phyloP scores from a whole-genome alignment of 2,113 vertebrate genomes.

The Nycticorax nycticorax region DNA sequence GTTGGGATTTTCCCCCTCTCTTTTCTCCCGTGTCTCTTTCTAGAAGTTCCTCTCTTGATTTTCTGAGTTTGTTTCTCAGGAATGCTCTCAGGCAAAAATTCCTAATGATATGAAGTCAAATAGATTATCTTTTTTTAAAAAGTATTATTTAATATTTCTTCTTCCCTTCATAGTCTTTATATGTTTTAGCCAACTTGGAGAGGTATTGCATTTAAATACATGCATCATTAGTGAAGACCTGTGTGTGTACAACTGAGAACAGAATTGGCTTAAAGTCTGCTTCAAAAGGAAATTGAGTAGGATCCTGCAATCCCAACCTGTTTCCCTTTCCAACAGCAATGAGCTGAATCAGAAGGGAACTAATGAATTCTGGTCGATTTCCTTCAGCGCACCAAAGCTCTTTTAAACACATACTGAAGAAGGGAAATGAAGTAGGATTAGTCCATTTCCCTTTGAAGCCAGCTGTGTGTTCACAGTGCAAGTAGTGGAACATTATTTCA shows the following conservation, averaged over 20 bases:
- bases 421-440: slow-evolving; percentile 73
- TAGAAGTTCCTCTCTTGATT: neutral
- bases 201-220: neutral
- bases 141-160: neutral
- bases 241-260: neutral
- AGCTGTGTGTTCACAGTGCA: slow-evolving; percentile 58
- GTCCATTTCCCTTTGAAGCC: slow-evolving; percentile 74
- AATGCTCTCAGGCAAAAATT: neutral
- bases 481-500: slow-evolving; percentile 56
- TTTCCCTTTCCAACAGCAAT: slow-evolving; percentile 58
- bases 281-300: slow-evolving; percentile 56
- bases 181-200: neutral
- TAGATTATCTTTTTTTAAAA: neutral
- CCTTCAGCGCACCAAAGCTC: slow-evolving; percentile 40
- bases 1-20: neutral
- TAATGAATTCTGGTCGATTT: slow-evolving; percentile 62
- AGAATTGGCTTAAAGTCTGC: neutral
- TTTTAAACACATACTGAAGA: slow-evolving; percentile 62
- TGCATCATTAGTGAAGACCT: neutral
- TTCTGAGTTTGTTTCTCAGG: neutral
- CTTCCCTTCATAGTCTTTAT: neutral
- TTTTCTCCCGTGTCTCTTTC: neutral
- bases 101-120: neutral
- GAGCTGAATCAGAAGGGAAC: slow-evolving; percentile 63
- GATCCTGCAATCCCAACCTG: slow-evolving; percentile 5